phyloP scores from a whole-genome alignment of 2,113 vertebrate species.

The Tachysurus fulvidraco region DNA sequence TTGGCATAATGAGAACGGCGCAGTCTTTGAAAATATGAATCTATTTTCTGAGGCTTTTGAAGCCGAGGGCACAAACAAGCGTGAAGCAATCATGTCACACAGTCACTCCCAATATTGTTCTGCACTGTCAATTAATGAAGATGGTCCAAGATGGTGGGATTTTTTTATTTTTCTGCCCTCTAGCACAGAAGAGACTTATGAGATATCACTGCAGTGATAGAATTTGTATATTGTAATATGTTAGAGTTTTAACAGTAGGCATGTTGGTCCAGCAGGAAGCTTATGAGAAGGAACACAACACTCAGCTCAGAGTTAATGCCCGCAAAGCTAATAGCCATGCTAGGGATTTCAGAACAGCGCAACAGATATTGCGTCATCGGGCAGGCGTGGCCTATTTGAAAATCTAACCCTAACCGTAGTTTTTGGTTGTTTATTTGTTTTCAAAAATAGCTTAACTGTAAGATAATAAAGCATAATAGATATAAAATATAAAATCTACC shows the following conservation, averaged over 20 bases:
- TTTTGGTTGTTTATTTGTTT: no score
- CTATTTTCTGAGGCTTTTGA: constrained; percentile 59
- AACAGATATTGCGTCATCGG: no score
- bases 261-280: neutral
- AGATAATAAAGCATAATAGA: no score
- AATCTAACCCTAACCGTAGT: no score
- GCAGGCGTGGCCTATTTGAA: no score
- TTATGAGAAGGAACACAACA: neutral
- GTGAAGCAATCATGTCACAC: constrained; percentile 63
- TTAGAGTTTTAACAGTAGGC: neutral
- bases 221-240: constrained; percentile 4
- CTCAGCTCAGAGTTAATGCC: neutral
- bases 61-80: constrained; percentile 61
- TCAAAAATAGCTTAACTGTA: no score
- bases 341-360: no score
- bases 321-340: neutral
- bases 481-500: no score
- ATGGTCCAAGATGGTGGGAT: constrained; percentile 28
- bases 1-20: constrained; percentile 46
- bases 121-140: constrained; percentile 67
- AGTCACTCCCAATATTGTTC: constrained; percentile 64
- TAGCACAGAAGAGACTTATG: constrained; percentile 1
- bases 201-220: neutral
- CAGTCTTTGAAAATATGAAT: constrained; percentile 46
- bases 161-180: neutral